Base-by-base conservation (phyloP, 2,888 invertebrate genomes). In the Melangyna quadrimaculata region DNA sequence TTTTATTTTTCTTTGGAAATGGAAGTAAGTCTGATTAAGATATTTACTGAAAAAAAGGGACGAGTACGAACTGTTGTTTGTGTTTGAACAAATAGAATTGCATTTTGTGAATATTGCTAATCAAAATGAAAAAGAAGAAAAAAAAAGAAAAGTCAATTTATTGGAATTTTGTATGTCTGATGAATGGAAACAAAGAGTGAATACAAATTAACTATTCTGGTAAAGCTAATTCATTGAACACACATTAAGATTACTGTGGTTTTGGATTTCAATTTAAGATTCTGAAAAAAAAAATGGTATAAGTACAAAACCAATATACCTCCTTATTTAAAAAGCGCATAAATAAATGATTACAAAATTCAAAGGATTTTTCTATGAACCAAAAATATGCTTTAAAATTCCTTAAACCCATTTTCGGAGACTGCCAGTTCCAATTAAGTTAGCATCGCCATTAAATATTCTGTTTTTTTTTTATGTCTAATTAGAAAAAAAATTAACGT, bases 1-100 rank as follows among this genome's bases (percentile, higher is more conserved):
- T 45, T 59, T 57, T 45, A 65, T 40, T 57, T 19, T 17, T 9
- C 6, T 32, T 17, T 12, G 24, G 17, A 29, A 63, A 61, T 51
- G 35, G 69, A n/a, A 32, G 63, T 63, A 43, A 27, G 65, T 57
- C 63, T 83, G 83, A 83, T 83, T 83, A 74, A 65, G 83, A 51
- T 78, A 55, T 73, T 83, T 19, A 29, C 37, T 37, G 45, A 57
- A 32, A 35, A 24, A 48, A 37, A 45, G 59, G 24, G 14, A 51
- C 51, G n/a, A n/a, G n/a, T n/a, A n/a, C 14, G n/a, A 37, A 45
- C 32, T 24, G 32, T 48, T 48, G 22, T 48, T 51, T 70, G 59
- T 27, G 59, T 27, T 27, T 29, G 29, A 70, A 53, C 43, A 48
- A 63, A 71, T 69, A 22, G 27, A 75, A 70, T 75, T 75, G 80